phyloP scores from a whole-genome alignment of 2,888 invertebrate genomes.

The Meliscaeva auricollis region DNA sequence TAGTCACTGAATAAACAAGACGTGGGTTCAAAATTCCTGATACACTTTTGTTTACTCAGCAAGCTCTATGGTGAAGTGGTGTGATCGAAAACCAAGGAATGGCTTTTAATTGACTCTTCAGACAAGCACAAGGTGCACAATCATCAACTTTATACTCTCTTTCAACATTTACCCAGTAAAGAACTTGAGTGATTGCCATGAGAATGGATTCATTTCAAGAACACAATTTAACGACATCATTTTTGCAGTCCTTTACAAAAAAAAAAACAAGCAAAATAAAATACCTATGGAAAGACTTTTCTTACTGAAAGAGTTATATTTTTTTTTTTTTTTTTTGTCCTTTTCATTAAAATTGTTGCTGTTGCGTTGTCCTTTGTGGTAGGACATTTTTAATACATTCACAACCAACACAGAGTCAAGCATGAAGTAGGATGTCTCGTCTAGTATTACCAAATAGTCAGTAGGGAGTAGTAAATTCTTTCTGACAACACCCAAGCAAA shows the following conservation, averaged over 20 bases:
- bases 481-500: neutral
- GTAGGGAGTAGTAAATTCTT: conserved; percentile 29
- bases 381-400: conserved; percentile 8
- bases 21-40: conserved; percentile 13
- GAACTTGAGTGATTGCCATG: conserved; percentile 15
- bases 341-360: conserved; percentile 21
- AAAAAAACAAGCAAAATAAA: neutral
- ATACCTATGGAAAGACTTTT: neutral
- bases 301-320: no score
- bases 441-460: conserved; percentile 33
- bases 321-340: no score
- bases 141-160: neutral
- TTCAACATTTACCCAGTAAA: conserved; percentile 3
- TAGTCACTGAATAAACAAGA: conserved; percentile 13
- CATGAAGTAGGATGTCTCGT: conserved; percentile 16
- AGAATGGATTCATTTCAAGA: neutral
- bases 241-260: conserved; percentile 10
- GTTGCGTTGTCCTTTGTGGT: neutral
- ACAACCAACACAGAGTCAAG: neutral
- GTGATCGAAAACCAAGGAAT: conserved; percentile 11
- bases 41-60: conserved; percentile 1
- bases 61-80: neutral
- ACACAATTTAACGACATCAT: conserved; percentile 25
- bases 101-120: conserved; percentile 29
- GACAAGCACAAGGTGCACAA: conserved; percentile 19